phyloP scores from a whole-genome alignment of 2,888 invertebrate genomes.

The Hypena proboscidalis region DNA sequence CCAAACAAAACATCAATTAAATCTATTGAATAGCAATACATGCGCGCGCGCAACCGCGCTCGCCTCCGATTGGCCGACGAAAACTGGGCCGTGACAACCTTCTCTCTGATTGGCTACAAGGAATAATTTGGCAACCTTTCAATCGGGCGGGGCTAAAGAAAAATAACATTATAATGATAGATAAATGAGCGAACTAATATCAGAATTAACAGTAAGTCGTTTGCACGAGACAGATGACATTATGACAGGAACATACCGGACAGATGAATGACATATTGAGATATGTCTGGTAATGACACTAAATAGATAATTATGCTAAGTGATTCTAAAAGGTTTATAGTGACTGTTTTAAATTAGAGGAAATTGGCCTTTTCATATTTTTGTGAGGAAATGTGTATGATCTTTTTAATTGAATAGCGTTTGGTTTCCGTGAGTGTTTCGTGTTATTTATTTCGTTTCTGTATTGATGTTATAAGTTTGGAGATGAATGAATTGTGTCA shows the following conservation, averaged over 20 bases:
- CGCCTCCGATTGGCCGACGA: slow-evolving; percentile 55
- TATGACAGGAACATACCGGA: slow-evolving; percentile 8
- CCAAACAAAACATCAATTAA: slow-evolving; percentile 73
- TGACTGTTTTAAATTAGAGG: background rate
- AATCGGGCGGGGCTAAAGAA: slow-evolving; percentile 64
- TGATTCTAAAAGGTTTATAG: slow-evolving; percentile 18
- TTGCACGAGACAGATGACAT: slow-evolving; percentile 6
- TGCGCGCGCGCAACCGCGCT: slow-evolving; percentile 70
- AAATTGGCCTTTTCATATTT: too few relatives aligned
- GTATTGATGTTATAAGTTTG: too few relatives aligned
- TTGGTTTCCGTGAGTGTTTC: too few relatives aligned
- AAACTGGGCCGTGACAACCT: slow-evolving; percentile 51
- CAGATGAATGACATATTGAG: slow-evolving; percentile 16
- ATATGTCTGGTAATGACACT: slow-evolving; percentile 13
- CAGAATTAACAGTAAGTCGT: slow-evolving; percentile 15
- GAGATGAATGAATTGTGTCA: too few relatives aligned
- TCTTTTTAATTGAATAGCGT: too few relatives aligned
- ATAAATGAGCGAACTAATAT: slow-evolving; percentile 22
- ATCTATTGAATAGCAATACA: slow-evolving; percentile 74
- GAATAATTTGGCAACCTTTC: slow-evolving; percentile 75
- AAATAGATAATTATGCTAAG: slow-evolving; percentile 1
- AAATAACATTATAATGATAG: slow-evolving; percentile 28
- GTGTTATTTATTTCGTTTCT: too few relatives aligned
- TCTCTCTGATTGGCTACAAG: slow-evolving; percentile 56
- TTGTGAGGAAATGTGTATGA: too few relatives aligned